Base-by-base conservation (phyloP, 2,113 vertebrate species). In the Pygoscelis antarcticus region DNA sequence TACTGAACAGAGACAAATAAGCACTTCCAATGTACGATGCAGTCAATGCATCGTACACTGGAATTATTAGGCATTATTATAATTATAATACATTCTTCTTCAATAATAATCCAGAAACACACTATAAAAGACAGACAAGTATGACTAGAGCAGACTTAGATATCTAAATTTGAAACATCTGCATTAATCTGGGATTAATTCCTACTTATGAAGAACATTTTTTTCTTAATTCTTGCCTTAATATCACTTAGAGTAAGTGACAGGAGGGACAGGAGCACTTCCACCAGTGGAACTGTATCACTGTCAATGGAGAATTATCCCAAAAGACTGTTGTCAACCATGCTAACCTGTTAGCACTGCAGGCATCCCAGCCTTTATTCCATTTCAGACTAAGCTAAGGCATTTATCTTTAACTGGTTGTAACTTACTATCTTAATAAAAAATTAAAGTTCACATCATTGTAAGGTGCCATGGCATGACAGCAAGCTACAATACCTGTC, bases 381-480 rank as follows among this genome's bases (percentile, higher is more conserved):
- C 51, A 57, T 79, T 93, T 89, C 65, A 76, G 60, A 83, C 38
- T 92, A 90, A 96, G 57, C 32, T 44, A 54, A 90, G 29, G 51
- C 77, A 93, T 77, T 97, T 96, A 65, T 82, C 83, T 97, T 97
- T 95, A 91, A 76, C 78, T 93, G 93, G 82, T 77, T 71, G 57
- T 81, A 93, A 77, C 71, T 96, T 86, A 79, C 74, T 79, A n/a
- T 81, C 66, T 82, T 93, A 87, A 93, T 91, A 94, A 91, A 96
- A 97, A 95, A 86, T 80, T 95, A 77, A 97, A 91, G 80, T 96
- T 95, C 94, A 72, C 55, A 77, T 96, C 89, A 95, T 61, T 89
- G 78, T 94, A 91, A 93, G 62, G 49, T 87, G 94, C 87, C 83
- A 76, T 51, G 54, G 83, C 65, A 85, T 93, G 96, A 91, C 95